Evolutionary conservation across 2,113 vertebrate genomes (phyloP).

Genomic region (Atlantisia rogersi): DNA sequence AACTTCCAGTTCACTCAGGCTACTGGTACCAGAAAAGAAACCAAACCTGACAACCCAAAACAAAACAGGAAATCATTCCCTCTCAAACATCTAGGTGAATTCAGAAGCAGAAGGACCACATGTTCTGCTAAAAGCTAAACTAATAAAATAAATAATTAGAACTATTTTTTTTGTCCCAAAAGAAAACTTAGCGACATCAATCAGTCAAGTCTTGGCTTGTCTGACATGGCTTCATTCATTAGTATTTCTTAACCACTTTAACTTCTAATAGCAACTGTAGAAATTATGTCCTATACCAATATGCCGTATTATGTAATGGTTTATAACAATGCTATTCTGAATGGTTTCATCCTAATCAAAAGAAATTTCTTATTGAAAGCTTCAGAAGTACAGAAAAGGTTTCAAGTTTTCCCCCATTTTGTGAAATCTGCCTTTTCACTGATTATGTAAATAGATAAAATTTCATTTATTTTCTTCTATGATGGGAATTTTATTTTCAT

Average conservation of each 20-base stretch:
- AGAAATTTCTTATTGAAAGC: background rate
- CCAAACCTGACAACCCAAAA: too few relatives aligned
- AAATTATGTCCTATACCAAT: background rate
- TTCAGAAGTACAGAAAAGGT: background rate
- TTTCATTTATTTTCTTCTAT: background rate
- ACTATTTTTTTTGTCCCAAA: background rate
- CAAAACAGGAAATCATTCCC: background rate
- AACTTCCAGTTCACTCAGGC: background rate
- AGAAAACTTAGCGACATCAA: background rate
- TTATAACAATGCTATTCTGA: background rate
- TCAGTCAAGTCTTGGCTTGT: background rate
- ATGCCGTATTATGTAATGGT: background rate
- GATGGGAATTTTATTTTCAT: background rate
- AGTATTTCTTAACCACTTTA: background rate
- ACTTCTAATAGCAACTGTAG: background rate
- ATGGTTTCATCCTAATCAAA: background rate
- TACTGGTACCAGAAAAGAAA: background rate
- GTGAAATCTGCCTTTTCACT: background rate
- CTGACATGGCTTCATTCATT: background rate
- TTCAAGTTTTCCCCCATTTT: background rate
- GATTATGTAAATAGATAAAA: background rate
- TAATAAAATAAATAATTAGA: background rate
- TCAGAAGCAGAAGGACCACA: background rate
- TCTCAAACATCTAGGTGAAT: background rate
- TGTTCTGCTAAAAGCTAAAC: background rate